Evolutionary conservation across 2,113 vertebrate species (phyloP), one percentile per base, ranked within the genome.

Genomic region (Rostratula benghalensis): DNA sequence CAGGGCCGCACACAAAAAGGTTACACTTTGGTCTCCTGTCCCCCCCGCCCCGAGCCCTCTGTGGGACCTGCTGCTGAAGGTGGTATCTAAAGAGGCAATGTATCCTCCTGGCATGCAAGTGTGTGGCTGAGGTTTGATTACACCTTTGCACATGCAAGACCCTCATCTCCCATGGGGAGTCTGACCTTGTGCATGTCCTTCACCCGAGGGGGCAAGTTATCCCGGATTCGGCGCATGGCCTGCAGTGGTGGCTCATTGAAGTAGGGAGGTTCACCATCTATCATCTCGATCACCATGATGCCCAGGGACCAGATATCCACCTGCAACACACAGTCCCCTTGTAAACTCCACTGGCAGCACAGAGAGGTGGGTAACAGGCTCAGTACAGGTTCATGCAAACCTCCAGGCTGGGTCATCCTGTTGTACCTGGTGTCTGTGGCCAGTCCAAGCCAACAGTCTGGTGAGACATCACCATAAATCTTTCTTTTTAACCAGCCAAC

Each of bases 211-310:
- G 99, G 99, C 51, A 99, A 97, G 97, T 99, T 99, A 97, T 99
- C 99, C 76, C 99, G 98, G 97, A 99, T 99, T 93, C 99, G 99
- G 97, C 99, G 98, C 99, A 99, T 99, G 91, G 99, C 99, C 98
- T 99, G 99, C 92, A 99, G 98, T 4, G 99, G 99, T 10, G 99
- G 99, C 96, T 99, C 99, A 0, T 99, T 99, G 96, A 99, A 99
- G 96, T 99, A 99, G 1, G 99, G 99, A 7, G 99, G 99, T 27
- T 99, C 99, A 0, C 99, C 99, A 0, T 99, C 99, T 21, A 99
- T 99, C 99, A 99, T 99, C 97, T 99, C 99, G 19, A 99, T 99
- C 93, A 99, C 99, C 99, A 99, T 99, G 97, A 99, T 99, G 61
- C 99, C 99, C 54, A 99, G 97, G 63, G 99, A 99, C 99, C 99